phyloP scores from a whole-genome alignment of 2,888 invertebrate genomes.

The Altica lythri region DNA sequence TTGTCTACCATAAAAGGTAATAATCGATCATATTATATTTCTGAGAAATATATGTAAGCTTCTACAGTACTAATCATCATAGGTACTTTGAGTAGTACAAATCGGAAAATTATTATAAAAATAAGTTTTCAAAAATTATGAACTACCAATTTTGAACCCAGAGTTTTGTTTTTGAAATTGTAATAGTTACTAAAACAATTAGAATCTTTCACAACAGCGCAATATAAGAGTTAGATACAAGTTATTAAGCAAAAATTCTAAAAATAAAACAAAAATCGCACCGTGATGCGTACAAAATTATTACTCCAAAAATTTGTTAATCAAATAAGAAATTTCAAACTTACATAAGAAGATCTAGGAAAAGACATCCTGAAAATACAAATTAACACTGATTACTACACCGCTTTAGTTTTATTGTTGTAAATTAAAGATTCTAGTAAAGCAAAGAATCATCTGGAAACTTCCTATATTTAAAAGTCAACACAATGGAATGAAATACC shows the following conservation, averaged over 20 bases:
- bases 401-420: constrained; percentile 1
- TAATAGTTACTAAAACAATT: background rate
- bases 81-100: too few species aligned
- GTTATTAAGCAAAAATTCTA: constrained; percentile 15
- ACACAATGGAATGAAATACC: constrained; percentile 9
- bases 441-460: constrained; percentile 34
- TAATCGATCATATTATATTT: too few species aligned
- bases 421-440: constrained; percentile 12
- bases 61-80: too few species aligned
- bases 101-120: too few species aligned
- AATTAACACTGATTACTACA: constrained; percentile 7
- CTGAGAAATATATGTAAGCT: too few species aligned
- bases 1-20: too few species aligned
- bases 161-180: too few species aligned
- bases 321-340: too few species aligned
- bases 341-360: constrained; percentile 31
- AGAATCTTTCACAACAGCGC: background rate
- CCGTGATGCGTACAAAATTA: constrained; percentile 6
- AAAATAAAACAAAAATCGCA: constrained; percentile 14
- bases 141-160: too few species aligned
- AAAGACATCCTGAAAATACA: constrained; percentile 18
- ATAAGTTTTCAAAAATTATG: too few species aligned
- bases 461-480: constrained; percentile 28
- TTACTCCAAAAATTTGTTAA: constrained; percentile 1
- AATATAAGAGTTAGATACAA: background rate